Conservation (phyloP, 1,140 invertebrate genomes). For the Philotrypesis tridentata region DNA sequence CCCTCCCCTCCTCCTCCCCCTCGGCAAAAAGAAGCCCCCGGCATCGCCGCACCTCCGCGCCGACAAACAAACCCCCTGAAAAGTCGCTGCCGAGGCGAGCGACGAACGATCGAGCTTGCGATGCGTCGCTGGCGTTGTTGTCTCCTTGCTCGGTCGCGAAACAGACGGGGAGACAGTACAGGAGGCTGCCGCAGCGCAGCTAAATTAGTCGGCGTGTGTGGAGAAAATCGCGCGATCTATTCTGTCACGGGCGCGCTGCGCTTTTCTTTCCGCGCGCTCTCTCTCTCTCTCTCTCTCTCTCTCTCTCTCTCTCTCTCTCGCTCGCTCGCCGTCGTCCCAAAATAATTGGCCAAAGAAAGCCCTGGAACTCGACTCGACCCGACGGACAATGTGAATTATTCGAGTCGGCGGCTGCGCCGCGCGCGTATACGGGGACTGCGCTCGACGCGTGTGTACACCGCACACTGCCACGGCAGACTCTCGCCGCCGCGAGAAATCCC, state of each 20-base stretch:
- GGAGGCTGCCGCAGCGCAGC: conserved; percentile 20
- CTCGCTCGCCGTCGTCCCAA: conserved; percentile 61
- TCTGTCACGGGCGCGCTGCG: conserved; percentile 4
- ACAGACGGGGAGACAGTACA: conserved; percentile 27
- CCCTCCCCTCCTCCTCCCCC: too few species aligned
- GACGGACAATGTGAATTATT: conserved; percentile 75
- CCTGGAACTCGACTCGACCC: conserved; percentile 65
- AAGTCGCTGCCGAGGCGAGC: too few species aligned
- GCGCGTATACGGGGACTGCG: conserved; percentile 39
- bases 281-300: too few species aligned
- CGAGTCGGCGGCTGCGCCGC: conserved; percentile 64
- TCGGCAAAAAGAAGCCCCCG: background rate
- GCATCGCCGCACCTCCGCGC: background rate
- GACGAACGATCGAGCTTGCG: background rate
- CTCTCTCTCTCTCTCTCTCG: too few species aligned
- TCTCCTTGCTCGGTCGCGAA: background rate
- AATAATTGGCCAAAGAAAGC: conserved; percentile 74
- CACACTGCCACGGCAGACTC: conserved; percentile 37
- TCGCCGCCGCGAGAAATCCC: conserved; percentile 41
- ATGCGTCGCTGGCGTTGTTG: background rate
- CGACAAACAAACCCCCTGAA: background rate
- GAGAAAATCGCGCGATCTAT: conserved; percentile 44
- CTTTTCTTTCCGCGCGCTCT: conserved; percentile 41
- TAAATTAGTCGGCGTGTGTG: conserved; percentile 29
- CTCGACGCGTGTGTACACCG: conserved; percentile 15